Evolutionary conservation across 2,113 vertebrate genomes (phyloP).

Genomic region (Aepyceros melampus): DNA sequence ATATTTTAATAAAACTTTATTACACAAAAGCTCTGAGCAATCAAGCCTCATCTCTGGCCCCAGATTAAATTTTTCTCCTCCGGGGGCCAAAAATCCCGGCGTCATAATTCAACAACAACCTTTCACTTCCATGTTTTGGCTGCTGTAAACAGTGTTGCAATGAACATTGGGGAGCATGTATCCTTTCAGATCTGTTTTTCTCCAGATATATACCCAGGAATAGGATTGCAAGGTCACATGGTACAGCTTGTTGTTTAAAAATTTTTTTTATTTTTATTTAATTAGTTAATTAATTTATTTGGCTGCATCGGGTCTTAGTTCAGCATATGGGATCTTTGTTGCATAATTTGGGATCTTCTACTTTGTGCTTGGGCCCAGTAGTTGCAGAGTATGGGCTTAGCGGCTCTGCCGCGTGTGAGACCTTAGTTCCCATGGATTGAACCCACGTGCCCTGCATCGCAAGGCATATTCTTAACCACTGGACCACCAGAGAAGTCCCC

Average conservation of each 20-base stretch:
- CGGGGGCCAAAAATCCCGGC: too few species aligned
- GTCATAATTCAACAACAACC: too few species aligned
- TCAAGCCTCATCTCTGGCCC: too few species aligned
- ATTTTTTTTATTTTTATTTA: neutral
- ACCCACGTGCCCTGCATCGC: neutral
- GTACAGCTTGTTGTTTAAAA: neutral
- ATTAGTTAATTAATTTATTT: neutral
- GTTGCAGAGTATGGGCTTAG: neutral
- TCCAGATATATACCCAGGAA: neutral
- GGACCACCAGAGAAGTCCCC: neutral
- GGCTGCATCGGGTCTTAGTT: neutral
- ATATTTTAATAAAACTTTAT: too few species aligned
- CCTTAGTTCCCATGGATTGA: neutral
- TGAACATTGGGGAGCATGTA: neutral
- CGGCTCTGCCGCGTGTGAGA: neutral
- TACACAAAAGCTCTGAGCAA: too few species aligned
- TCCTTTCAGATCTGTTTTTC: neutral
- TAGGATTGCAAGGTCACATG: neutral
- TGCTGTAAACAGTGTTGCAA: neutral
- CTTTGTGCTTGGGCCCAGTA: neutral
- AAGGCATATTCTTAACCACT: neutral
- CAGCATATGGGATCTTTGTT: neutral
- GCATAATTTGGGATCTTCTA: neutral
- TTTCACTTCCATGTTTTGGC: neutral
- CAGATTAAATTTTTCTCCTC: too few species aligned